Evolutionary conservation across 1,140 invertebrate genomes (phyloP), one percentile per base, ranked within the genome.

Genomic region (Microvelia longipes): DNA sequence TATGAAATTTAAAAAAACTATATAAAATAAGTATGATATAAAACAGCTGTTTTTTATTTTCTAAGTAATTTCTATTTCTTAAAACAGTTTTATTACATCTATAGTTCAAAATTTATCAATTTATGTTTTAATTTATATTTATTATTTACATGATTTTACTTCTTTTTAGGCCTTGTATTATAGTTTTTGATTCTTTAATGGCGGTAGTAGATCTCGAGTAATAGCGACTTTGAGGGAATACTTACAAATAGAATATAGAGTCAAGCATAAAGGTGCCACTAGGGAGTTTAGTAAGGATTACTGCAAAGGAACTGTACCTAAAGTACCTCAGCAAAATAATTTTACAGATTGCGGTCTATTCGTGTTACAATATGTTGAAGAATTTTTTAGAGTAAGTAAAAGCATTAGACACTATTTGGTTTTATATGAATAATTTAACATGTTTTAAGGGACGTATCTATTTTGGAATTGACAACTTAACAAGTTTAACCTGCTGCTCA

Each of bases 341-440:
- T 95, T 90, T 78, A 93, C 90, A 60, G 97, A 99, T 80, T 99
- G 97, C 82, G 97, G 97, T 1, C 82, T 98, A 2, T 98, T 93
- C 81, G 81, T 98, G 61, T 82, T 98, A 30, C 93, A 98, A 79
- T 98, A 96, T 84, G 93, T 94, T 2, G 94, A 98, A 82, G 88
- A 88, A 69, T 99, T 98, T 82, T 96, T 98, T 77, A 85, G 86
- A 80, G 88, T 88, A 80, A 79, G 73, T 14, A 35, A 27, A n/a
- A n/a, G n/a, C n/a, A n/a, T n/a, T n/a, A n/a, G n/a, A n/a, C n/a
- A n/a, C n/a, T n/a, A n/a, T n/a, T n/a, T n/a, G n/a, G n/a, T n/a
- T n/a, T n/a, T n/a, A n/a, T n/a, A n/a, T n/a, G n/a, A n/a, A n/a
- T n/a, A n/a, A n/a, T n/a, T n/a, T n/a, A n/a, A n/a, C n/a, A n/a